Percentiles rank a stretch among this genome's conserved stretches.
Conservation (phyloP, 2,888 invertebrate genomes). For the Saturnia japonica region DNA sequence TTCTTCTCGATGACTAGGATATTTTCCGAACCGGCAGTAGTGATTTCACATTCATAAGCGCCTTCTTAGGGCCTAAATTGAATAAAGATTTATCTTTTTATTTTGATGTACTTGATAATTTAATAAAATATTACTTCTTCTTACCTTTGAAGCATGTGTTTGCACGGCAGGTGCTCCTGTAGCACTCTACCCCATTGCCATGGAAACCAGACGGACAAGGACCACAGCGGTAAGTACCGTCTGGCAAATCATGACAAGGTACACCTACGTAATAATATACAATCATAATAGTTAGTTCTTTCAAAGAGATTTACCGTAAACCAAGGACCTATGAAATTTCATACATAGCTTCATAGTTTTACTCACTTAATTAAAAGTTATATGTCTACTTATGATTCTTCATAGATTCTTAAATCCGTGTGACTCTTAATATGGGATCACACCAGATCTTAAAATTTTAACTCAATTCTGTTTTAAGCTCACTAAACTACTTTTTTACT, state of each 20-base stretch:
- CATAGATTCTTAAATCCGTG: too few relatives aligned
- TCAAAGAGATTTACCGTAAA: not conserved
- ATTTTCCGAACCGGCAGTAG: too few relatives aligned
- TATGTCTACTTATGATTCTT: too few relatives aligned
- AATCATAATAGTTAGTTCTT: not conserved
- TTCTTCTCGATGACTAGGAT: too few relatives aligned
- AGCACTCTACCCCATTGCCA: constrained; percentile 87
- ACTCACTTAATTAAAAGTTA: not conserved
- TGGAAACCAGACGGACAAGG: constrained; percentile 92
- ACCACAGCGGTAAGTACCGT: constrained; percentile 87
- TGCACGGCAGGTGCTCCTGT: constrained; percentile 54
- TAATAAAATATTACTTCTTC: constrained; percentile 5
- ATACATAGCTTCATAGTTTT: not conserved
- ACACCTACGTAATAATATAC: constrained; percentile 49
- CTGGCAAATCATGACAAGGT: constrained; percentile 59
- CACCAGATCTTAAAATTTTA: too few relatives aligned
- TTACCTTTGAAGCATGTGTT: constrained; percentile 60
- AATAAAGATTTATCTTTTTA: too few relatives aligned
- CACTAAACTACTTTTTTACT: not conserved
- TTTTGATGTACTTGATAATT: too few relatives aligned
- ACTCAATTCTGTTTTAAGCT: not conserved
- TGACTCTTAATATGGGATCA: too few relatives aligned
- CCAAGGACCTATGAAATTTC: not conserved
- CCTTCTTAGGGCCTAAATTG: too few relatives aligned
- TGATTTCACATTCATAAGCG: too few relatives aligned